Base-by-base conservation (phyloP, 2,888 invertebrate species). In the Papilio demoleus region DNA sequence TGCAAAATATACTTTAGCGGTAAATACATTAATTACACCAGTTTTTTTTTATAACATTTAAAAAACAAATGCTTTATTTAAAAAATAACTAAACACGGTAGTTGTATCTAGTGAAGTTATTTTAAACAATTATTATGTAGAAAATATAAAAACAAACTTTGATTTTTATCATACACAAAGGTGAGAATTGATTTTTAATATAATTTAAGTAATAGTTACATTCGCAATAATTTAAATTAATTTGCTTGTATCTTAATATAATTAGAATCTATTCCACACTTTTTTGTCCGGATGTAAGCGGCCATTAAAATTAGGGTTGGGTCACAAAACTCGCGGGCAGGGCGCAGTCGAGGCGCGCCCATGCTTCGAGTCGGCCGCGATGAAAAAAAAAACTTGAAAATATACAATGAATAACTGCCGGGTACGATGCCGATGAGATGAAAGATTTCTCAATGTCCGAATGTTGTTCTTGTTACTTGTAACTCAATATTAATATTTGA, bases 281-380 rank as follows among this genome's bases (percentile, higher is more conserved):
- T 80, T 77, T 79, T 78, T 83, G 87, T 78, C 89, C 89, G 90
- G 91, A 92, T 89, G 86, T 90, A 76, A 88, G 92, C 92, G 88
- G 93, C 93, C 93, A 93, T 93, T 92, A 92, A 92, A 92, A 90
- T 92, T 92, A 92, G 92, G 93, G 93, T 88, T 92, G 93, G 92
- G 92, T 91, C 84, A 86, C 85, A 81, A 83, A 83, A 79, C 85
- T 75, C 82, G 82, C 79, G 86, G 82, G 88, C 90, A 90, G 90
- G 90, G 92, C 85, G 85, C 88, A 89, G 88, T 88, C 86, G 82
- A 74, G 85, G 80, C 87, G 85, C 86, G 87, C 88, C 87, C 80
- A 77, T 81, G 78, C 81, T 81, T 75, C 83, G 78, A 76, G 74
- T 78, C 75, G 74, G 74, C 75, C 74, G 81, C 79, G 81, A 85